Evolutionary conservation across 2,113 vertebrate species (phyloP).

Genomic region (Pionites leucogaster): DNA sequence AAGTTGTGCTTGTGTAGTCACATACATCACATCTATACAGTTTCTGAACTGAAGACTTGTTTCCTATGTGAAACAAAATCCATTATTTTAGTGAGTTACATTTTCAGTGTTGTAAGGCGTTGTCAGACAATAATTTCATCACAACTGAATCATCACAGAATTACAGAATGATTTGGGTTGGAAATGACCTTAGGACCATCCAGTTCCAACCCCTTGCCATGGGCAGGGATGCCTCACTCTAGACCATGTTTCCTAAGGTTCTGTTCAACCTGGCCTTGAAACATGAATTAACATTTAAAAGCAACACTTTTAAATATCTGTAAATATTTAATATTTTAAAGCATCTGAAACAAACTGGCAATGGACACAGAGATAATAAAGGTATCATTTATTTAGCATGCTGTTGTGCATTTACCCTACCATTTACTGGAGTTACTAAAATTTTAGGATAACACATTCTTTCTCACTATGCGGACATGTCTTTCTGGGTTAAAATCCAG

Average conservation of each 20-base stretch:
- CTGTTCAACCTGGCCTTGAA: neutral
- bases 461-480: neutral
- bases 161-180: neutral
- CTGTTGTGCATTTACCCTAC: neutral
- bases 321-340: neutral
- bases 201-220: neutral
- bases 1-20: constrained; percentile 92
- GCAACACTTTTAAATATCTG: neutral
- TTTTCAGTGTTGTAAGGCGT: neutral
- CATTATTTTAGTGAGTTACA: neutral
- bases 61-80: constrained; percentile 51
- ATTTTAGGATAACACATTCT: neutral
- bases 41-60: constrained; percentile 77
- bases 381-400: neutral
- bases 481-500: neutral
- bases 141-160: neutral
- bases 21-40: constrained; percentile 92
- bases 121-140: neutral
- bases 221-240: neutral
- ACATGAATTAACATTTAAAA: neutral
- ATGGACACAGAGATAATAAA: neutral
- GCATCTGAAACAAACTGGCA: neutral
- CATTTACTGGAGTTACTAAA: neutral
- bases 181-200: neutral
- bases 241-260: neutral